Conservation (phyloP, 2,888 invertebrate genomes). For the Synanthedon formicaeformis region DNA sequence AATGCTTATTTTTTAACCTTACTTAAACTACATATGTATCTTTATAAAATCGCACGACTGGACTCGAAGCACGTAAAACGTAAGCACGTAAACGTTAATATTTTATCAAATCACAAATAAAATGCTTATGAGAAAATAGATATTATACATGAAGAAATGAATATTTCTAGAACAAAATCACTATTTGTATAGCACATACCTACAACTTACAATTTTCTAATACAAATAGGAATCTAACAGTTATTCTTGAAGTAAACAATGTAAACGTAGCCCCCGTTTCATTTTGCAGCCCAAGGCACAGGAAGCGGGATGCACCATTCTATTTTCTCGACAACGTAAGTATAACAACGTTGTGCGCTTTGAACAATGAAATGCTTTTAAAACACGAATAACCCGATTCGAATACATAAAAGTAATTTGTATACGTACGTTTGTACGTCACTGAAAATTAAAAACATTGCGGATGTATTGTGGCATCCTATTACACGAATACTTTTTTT, state of each 20-base stretch:
- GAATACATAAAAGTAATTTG: constrained; percentile 39
- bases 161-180: too few relatives aligned
- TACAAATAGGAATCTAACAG: not conserved
- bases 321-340: constrained; percentile 40
- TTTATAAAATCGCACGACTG: too few relatives aligned
- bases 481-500: not conserved
- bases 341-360: constrained; percentile 49
- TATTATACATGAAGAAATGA: too few relatives aligned
- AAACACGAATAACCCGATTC: constrained; percentile 56
- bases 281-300: constrained; percentile 55
- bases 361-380: constrained; percentile 68
- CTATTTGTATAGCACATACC: too few relatives aligned
- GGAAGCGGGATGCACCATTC: constrained; percentile 57
- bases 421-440: constrained; percentile 2
- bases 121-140: too few relatives aligned
- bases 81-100: too few relatives aligned
- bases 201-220: too few relatives aligned
- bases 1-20: too few relatives aligned
- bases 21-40: too few relatives aligned
- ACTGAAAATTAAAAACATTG: constrained; percentile 16
- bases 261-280: constrained; percentile 39
- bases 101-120: too few relatives aligned
- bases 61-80: too few relatives aligned
- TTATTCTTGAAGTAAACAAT: not conserved
- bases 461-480: not conserved